Evolutionary conservation across 53 echinoderm and acorn worm species (phyloP).

Genomic region (Holothuria leucospilota): DNA sequence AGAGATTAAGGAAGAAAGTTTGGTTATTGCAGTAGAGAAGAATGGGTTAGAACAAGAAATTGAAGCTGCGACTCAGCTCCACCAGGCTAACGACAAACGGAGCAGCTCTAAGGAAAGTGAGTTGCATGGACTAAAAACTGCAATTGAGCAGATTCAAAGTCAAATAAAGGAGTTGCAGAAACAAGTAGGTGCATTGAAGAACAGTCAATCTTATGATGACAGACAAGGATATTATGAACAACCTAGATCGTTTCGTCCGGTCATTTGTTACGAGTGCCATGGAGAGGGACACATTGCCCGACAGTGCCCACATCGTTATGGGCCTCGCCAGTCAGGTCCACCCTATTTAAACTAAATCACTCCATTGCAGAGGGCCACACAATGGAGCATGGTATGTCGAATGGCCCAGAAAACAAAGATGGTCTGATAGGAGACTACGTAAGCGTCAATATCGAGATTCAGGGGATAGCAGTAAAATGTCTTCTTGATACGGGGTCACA

Average conservation of each 20-base stretch:
- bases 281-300: conserved; percentile 20
- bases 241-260: background rate
- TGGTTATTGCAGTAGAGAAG: background rate
- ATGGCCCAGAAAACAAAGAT: too few species aligned
- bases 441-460: too few species aligned
- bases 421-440: too few species aligned
- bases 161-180: background rate
- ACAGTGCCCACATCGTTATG: background rate
- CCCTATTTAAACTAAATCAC: conserved; percentile 21
- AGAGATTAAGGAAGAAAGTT: conserved; percentile 23
- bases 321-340: background rate
- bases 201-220: background rate
- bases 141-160: background rate
- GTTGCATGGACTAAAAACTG: background rate
- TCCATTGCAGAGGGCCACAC: conserved; percentile 38
- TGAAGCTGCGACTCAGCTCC: background rate
- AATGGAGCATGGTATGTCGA: background rate
- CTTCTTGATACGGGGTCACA: too few species aligned
- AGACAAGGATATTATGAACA: background rate
- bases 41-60: background rate
- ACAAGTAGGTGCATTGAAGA: background rate
- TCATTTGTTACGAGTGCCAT: conserved; percentile 19
- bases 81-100: too few species aligned
- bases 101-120: background rate
- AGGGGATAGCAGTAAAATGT: too few species aligned